Conservation (phyloP, 2,888 invertebrate genomes). For the Ophraella communa region DNA sequence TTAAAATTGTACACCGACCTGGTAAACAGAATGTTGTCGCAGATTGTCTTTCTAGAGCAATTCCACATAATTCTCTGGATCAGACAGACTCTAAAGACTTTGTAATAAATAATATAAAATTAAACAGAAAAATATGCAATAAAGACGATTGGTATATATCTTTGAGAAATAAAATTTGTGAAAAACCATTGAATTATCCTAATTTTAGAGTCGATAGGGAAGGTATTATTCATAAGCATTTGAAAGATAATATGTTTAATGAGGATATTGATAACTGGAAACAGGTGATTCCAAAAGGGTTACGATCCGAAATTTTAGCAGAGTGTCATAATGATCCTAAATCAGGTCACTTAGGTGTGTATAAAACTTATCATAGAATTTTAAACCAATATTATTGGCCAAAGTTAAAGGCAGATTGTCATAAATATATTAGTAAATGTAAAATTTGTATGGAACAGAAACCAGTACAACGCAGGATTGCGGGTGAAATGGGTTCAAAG, state of each 20-base stretch:
- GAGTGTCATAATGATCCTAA: neutral
- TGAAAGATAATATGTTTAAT: neutral
- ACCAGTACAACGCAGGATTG: neutral
- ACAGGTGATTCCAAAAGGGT: neutral
- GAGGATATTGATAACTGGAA: neutral
- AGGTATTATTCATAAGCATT: neutral
- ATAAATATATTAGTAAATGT: neutral
- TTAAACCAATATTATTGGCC: conserved; percentile 4
- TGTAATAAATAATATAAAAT: neutral
- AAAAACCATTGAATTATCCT: neutral
- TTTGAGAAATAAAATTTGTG: neutral
- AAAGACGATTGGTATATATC: neutral
- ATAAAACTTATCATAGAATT: neutral
- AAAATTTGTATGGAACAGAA: neutral
- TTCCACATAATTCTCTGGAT: neutral
- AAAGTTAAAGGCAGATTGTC: neutral
- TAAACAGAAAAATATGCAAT: neutral
- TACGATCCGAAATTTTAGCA: neutral
- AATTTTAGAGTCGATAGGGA: neutral
- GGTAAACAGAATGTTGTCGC: neutral
- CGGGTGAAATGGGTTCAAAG: neutral
- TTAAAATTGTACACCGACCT: conserved; percentile 1
- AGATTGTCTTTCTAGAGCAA: neutral
- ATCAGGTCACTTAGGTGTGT: neutral
- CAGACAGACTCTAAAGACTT: neutral